These are phyloP conservation scores for Ethmia dodecea DNA, from an alignment of 2,888 invertebrate genomes.

Conservation along the genomic window DNA sequence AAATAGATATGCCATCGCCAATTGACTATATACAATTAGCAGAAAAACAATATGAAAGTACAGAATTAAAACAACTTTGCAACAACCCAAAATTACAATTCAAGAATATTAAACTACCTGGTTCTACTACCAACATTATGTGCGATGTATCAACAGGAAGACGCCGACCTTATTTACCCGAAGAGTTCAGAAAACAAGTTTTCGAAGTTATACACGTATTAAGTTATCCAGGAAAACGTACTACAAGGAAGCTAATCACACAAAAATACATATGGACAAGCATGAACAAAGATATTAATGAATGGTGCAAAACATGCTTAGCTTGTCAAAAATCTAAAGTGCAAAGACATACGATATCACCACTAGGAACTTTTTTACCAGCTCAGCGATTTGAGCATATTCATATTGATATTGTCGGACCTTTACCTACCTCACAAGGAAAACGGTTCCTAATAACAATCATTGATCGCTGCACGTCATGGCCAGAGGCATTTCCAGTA, in stretches of 20 bases:
- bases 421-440: background rate
- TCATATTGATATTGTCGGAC: constrained; percentile 15
- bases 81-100: background rate
- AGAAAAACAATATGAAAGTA: background rate
- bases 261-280: too few species aligned
- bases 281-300: constrained; percentile 11
- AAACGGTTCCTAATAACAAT: background rate
- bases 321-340: constrained; percentile 14
- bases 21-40: background rate
- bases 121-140: background rate
- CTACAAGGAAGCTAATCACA: constrained; percentile 6
- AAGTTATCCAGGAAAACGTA: constrained; percentile 3
- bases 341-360: constrained; percentile 11
- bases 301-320: constrained; percentile 10
- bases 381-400: constrained; percentile 14
- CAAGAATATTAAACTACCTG: background rate
- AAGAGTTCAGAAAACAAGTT: background rate
- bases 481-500: constrained; percentile 20
- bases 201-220: background rate
- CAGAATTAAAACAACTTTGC: background rate
- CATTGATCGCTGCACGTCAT: constrained; percentile 14
- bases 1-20: background rate
- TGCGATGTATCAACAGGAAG: background rate
- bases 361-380: constrained; percentile 1
- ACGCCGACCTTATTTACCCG: background rate